Conservation (phyloP, 2,888 invertebrate genomes). For the Drosophila tripunctata region DNA sequence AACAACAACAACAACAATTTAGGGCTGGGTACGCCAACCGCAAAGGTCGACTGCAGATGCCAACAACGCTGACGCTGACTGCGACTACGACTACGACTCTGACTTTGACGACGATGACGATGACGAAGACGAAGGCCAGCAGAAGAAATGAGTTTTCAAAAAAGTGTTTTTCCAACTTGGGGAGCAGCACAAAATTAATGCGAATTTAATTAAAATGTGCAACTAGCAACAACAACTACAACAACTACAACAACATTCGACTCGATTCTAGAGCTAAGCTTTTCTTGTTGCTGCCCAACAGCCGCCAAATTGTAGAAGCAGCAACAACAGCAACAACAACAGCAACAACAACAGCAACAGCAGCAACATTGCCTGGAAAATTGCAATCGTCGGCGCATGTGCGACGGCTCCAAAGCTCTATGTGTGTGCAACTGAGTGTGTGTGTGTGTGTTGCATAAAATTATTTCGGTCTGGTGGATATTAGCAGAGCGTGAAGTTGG, state of each 20-base stretch:
- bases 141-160: constrained; percentile 75
- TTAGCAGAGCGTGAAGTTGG: constrained; percentile 84
- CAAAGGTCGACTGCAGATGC: constrained; percentile 77
- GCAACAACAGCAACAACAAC: constrained; percentile 21
- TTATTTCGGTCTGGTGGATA: constrained; percentile 84
- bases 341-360: constrained; percentile 50
- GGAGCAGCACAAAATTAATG: constrained; percentile 71
- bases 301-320: constrained; percentile 62
- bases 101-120: constrained; percentile 32
- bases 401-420: constrained; percentile 48
- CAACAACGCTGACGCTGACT: no score
- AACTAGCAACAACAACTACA: constrained; percentile 62
- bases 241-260: constrained; percentile 39
- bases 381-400: constrained; percentile 69
- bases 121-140: constrained; percentile 55
- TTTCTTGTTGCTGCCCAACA: constrained; percentile 64
- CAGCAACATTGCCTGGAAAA: constrained; percentile 55
- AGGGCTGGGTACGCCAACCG: constrained; percentile 73
- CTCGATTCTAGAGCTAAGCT: constrained; percentile 74
- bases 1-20: constrained; percentile 47
- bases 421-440: constrained; percentile 31
- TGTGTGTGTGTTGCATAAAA: constrained; percentile 84
- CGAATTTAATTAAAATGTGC: constrained; percentile 80
- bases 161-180: constrained; percentile 72
- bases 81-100: no score